Evolutionary conservation across 92 coral and sea anemone genomes (phyloP), one percentile per base, ranked within the genome.

Genomic region (Heteractis magnifica): DNA sequence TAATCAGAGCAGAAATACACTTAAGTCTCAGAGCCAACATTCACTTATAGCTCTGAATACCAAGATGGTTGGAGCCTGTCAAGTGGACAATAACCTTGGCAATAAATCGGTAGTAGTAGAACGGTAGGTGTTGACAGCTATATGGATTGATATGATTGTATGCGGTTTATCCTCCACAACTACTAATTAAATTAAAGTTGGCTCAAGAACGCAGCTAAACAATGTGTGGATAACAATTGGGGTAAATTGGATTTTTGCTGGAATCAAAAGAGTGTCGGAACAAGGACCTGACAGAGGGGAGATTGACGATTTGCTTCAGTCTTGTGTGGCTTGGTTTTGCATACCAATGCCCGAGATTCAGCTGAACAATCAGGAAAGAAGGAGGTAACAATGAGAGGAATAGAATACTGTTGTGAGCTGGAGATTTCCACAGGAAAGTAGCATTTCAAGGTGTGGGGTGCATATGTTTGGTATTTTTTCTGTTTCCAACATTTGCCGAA

Each of bases 231-330:
- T 65, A 85, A 85, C 88, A 85, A 85, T 84, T 52, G 65, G 53
- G 4, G 52, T 44, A 77, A 85, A 77, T 85, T 51, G 77, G 79
- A 77, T 71, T 71, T 85, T 64, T 77, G 56, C 56, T 65, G 78
- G 48, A 14, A 15, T 71, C 51, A 85, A 78, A 70, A 16, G 62
- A 13, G 58, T 78, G 88, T 85, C 88, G 88, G 88, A 85, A 85
- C 78, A 53, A 16, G 49, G 73, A 4, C 4, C 26, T 85, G 88
- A 85, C 88, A 71, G 12, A 23, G 71, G 64, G 50, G 72, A 68
- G 82, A 77, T 85, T 58, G 68, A n/a, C 71, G 77, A 82, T 77
- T 68, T n/a, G 23, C 10, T 19, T 34, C 44, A 34, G 44, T 34
- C 56, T 48, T 84, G 51, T 49, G 75, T 68, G 81, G 60, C 50